These are phyloP conservation scores for Hypolimnas misippus DNA, from an alignment of 2,888 invertebrate genomes.

Conservation along the genomic window DNA sequence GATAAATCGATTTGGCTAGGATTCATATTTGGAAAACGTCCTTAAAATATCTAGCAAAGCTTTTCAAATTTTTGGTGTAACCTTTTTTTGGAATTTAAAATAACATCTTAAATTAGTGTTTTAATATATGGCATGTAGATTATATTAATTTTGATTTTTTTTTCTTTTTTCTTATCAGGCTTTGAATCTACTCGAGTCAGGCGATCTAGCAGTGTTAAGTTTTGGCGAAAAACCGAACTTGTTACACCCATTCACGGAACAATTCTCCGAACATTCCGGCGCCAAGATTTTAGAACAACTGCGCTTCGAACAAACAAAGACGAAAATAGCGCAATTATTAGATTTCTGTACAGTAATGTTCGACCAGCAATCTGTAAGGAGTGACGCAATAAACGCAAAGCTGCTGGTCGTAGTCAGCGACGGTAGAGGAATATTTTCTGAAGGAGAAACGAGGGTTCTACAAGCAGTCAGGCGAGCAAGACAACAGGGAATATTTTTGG, in stretches of 20 bases:
- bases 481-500: conserved; percentile 93
- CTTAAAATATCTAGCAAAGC: too few relatives aligned
- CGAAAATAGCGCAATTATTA: conserved; percentile 92
- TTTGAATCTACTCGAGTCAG: conserved; percentile 95
- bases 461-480: conserved; percentile 92
- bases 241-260: conserved; percentile 94
- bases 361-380: conserved; percentile 73
- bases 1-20: too few relatives aligned
- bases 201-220: conserved; percentile 95
- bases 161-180: conserved; percentile 80
- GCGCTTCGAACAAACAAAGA: conserved; percentile 95
- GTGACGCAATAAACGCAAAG: conserved; percentile 88
- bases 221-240: conserved; percentile 94
- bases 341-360: conserved; percentile 88
- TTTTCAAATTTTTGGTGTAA: too few relatives aligned
- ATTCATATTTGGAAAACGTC: too few relatives aligned
- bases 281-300: conserved; percentile 91
- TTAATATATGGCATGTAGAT: too few relatives aligned
- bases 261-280: conserved; percentile 94
- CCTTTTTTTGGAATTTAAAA: too few relatives aligned
- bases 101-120: too few relatives aligned
- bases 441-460: conserved; percentile 90
- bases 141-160: too few relatives aligned
- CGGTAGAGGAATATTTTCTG: conserved; percentile 95
- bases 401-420: conserved; percentile 97